Percentiles rank a stretch among this genome's conserved stretches.
Evolutionary conservation across 2,888 invertebrate species (phyloP).

Genomic region (Serrognathus titanus): DNA sequence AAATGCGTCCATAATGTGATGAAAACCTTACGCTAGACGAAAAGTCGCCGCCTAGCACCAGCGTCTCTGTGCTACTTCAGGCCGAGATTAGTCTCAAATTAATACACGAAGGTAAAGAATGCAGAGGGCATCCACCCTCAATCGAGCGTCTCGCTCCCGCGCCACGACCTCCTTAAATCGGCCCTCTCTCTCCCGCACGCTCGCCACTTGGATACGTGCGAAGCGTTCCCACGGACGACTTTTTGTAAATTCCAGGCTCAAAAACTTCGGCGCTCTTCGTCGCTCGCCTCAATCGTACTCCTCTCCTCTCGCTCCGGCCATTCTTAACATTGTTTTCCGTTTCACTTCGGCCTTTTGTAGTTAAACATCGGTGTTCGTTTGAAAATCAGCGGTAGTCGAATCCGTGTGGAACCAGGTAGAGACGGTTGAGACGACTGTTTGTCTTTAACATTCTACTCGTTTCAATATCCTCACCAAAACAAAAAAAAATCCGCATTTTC

Average conservation of each 20-base stretch:
- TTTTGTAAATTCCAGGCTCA: constrained; percentile 46
- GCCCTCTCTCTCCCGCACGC: constrained; percentile 17
- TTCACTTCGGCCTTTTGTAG: constrained; percentile 20
- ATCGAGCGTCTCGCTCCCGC: constrained; percentile 17
- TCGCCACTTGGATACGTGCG: constrained; percentile 34
- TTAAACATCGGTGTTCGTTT: constrained; percentile 13
- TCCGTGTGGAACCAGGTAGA: constrained; percentile 23
- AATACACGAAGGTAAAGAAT: constrained; percentile 40
- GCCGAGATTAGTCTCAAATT: constrained; percentile 32
- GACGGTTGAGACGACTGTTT: constrained; percentile 11
- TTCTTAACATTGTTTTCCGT: constrained; percentile 34
- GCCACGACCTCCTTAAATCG: neutral
- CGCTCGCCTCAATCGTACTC: constrained; percentile 24
- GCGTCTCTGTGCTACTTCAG: constrained; percentile 18
- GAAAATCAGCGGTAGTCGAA: constrained; percentile 19
- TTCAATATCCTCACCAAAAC: too few species aligned
- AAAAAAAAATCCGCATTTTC: too few species aligned
- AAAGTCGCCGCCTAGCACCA: constrained; percentile 24
- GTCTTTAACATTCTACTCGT: neutral
- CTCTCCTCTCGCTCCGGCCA: constrained; percentile 41
- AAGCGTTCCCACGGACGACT: constrained; percentile 47
- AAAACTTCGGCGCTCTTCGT: constrained; percentile 38
- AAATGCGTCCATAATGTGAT: too few species aligned
- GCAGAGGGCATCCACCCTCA: constrained; percentile 28
- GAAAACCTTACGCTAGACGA: constrained; percentile 22